Base-by-base conservation (phyloP, 2,797 vertebrate species). In the Gymnoscopelus braueri region DNA sequence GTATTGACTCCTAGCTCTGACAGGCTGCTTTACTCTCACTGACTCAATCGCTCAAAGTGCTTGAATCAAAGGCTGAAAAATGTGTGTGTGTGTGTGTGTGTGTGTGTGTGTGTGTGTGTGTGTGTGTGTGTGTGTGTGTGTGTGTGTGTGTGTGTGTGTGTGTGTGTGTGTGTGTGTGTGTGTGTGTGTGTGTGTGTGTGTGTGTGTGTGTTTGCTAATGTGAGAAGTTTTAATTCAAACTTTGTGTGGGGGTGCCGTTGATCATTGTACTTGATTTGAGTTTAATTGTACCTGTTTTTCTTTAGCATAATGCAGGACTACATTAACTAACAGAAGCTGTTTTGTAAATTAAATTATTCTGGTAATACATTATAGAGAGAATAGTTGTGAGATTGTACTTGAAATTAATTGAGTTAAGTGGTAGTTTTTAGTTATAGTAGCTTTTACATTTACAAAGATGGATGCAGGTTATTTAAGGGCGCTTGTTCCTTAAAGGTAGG, bases 201-300 rank as follows among this genome's bases (percentile, higher is more conserved):
- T 32, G 24, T 64, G 62, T 64, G 26, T 53, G 50, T 53, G 50
- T 7, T 9, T 7, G 39, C 39, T 9, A 44, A 44, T 9, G 5
- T 44, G 39, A 44, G 39, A 44, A 8, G 19, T 39, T 39, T 39
- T 39, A 7, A 44, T 44, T 44, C 9, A 44, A 10, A 44, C 8
- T 44, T 44, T 54, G 62, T 53, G 24, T 63, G 48, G 32, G 29
- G 3, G 29, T 6, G 32, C 32, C 26, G 60, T 35, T 35, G 32
- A 35, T 35, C 32, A 35, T 32, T 50, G 60, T 50, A 47, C 24
- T 35, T 39, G 19, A 9, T 35, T 12, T 35, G 58, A 35, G 24
- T 53, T 65, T 60, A 78, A 81, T 69, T 74, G 70, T 60, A 32
- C 1, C 63, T 67, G 60, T 71, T 85, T 77, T 77, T 71, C 68